A percentile compares a stretch with the other conserved stretches of the same genome.
Evolutionary conservation across 2,888 invertebrate genomes (phyloP).

Genomic region (Rhyacophila evoluta): DNA sequence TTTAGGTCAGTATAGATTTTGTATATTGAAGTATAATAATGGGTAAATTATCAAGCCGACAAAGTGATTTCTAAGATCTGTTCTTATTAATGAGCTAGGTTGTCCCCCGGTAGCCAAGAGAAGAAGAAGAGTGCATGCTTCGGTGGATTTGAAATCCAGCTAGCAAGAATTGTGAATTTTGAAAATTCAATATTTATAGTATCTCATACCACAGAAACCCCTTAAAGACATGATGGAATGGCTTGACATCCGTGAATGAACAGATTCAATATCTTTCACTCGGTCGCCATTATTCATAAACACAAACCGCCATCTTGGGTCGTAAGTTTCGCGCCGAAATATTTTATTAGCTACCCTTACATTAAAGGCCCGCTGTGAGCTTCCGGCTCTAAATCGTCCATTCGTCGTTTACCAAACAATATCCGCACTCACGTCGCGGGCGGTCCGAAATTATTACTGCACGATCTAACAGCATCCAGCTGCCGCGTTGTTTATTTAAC

Average conservation of each 20-base stretch:
- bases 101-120: too few species aligned
- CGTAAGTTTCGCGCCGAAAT: not conserved
- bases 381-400: not conserved
- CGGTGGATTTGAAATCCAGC: too few species aligned
- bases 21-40: too few species aligned
- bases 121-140: too few species aligned
- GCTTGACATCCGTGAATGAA: not conserved
- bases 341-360: not conserved
- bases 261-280: not conserved
- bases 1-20: too few species aligned
- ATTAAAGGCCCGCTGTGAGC: not conserved
- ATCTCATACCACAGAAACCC: too few species aligned
- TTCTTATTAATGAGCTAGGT: too few species aligned
- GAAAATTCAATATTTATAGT: too few species aligned
- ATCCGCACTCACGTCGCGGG: not conserved
- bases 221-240: too few species aligned
- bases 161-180: too few species aligned
- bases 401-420: not conserved
- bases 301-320: not conserved
- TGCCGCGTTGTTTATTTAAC: not conserved
- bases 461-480: not conserved
- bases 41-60: too few species aligned
- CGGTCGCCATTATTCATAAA: not conserved
- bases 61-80: too few species aligned
- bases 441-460: not conserved